Base-by-base conservation (phyloP, 2,797 vertebrate genomes). In the Bradypus variegatus region DNA sequence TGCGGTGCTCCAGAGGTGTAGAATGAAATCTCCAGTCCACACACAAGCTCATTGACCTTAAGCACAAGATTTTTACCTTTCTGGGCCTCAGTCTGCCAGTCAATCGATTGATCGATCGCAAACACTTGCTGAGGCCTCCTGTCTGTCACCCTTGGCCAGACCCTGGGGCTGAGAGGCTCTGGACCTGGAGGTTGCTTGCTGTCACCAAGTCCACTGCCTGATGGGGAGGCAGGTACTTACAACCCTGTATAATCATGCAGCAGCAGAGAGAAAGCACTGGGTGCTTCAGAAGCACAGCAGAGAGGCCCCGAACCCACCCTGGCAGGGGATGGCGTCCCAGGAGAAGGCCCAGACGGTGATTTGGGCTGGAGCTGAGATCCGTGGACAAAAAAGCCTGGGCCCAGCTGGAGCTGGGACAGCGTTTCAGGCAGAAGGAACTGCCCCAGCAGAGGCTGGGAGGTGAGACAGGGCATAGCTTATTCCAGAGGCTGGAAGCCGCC, bases 221-320 rank as follows among this genome's bases (percentile, higher is more conserved):
- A 11, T 8, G 8, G 33, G 65, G 48, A 58, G 64, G 75, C 60
- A 45, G 81, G 69, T 9, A 10, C 14, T 67, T 15, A 15, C 2
- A 11, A 10, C 11, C 27, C 70, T 4, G 0, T 14, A 1, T 31
- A n/a, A 12, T 53, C 4, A 0, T 3, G 11, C 33, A 8, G 31
- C 2, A 12, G 27, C 41, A 36, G 23, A 33, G 2, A 15, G 27
- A 0, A 58, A 16, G 36, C 31, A 19, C 21, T 6, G 10, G 6
- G 12, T 1, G 14, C 8, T 83, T 7, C 23, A 7, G 13, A 53
- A 70, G 55, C 92, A 12, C 14, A 15, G 60, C 48, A 75, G 45
- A 75, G 84, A 78, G 19, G 25, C 38, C 86, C 64, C 80, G 67
- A 38, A 48, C 36, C 31, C 77, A 77, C 75, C 45, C 21, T 16